Percentiles rank a stretch among this genome's conserved stretches.
phyloP scores from a whole-genome alignment of 2,797 vertebrate genomes.

The Yasuhikotakia modesta region DNA sequence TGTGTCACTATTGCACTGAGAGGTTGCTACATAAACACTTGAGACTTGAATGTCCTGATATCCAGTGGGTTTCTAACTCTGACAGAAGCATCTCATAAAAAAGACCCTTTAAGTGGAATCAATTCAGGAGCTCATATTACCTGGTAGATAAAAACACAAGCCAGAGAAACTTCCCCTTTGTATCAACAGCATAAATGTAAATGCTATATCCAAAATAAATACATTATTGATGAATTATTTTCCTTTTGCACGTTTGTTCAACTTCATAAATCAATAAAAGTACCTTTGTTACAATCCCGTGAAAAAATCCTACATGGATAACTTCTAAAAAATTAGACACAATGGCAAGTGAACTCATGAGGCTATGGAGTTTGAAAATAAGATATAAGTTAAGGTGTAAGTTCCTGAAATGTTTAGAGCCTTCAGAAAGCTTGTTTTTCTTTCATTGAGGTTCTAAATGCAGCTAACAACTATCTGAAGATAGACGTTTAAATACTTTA shows the following conservation, averaged over 20 bases:
- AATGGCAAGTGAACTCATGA: neutral
- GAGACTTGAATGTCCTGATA: conserved; percentile 37
- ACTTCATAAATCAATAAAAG: conserved; percentile 35
- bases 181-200: conserved; percentile 14
- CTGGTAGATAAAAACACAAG: conserved; percentile 13
- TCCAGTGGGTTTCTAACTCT: conserved; percentile 7
- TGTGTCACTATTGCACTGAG: conserved; percentile 56
- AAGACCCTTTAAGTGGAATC: neutral
- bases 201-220: conserved; percentile 36
- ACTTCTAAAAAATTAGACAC: conserved; percentile 15
- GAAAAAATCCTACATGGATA: conserved; percentile 14
- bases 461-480: conserved; percentile 16
- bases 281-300: conserved; percentile 38
- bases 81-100: conserved; percentile 22
- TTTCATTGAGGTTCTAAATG: conserved; percentile 15
- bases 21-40: conserved; percentile 57
- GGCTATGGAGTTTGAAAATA: conserved; percentile 8
- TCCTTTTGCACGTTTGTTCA: conserved; percentile 12
- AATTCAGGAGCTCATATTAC: neutral
- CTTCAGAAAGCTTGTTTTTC: neutral
- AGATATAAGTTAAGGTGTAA: conserved; percentile 30
- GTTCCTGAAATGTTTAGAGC: conserved; percentile 31
- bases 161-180: conserved; percentile 39
- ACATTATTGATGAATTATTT: conserved; percentile 2
- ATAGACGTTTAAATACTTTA: conserved; percentile 19